A percentile compares a stretch with the other conserved stretches of the same genome.
Conservation (phyloP, 2,888 invertebrate species). For the Tiphia femorata region DNA sequence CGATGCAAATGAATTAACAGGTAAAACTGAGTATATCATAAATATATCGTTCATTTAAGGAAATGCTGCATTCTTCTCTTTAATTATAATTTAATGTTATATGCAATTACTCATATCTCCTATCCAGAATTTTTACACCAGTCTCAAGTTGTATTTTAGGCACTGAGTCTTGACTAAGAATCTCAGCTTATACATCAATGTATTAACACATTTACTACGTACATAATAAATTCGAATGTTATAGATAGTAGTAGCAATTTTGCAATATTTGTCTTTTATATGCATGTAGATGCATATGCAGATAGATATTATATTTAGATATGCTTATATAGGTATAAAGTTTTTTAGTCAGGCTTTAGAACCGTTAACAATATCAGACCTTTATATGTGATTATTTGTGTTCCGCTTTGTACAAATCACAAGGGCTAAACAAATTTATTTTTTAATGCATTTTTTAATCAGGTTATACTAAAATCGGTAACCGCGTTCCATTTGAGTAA, state of each 20-base stretch:
- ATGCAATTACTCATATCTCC: constrained; percentile 14
- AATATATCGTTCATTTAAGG: no score
- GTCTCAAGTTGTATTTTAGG: constrained; percentile 33
- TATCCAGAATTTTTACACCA: constrained; percentile 22
- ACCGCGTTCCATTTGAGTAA: background rate
- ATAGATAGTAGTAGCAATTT: constrained; percentile 2
- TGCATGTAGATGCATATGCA: constrained; percentile 12
- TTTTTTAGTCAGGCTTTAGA: constrained; percentile 20
- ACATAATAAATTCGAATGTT: background rate
- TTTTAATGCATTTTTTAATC: no score
- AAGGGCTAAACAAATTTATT: constrained; percentile 29
- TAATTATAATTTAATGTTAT: no score
- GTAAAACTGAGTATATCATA: no score
- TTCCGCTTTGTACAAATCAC: constrained; percentile 23
- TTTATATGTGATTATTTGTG: constrained; percentile 18
- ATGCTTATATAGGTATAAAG: constrained; percentile 28
- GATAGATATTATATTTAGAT: constrained; percentile 24
- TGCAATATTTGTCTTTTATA: constrained; percentile 12
- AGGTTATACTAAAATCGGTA: no score
- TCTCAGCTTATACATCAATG: constrained; percentile 19
- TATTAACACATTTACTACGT: background rate
- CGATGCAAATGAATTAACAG: no score
- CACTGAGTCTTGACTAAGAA: constrained; percentile 31
- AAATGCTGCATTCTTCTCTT: no score
- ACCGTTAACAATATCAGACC: constrained; percentile 20